Evolutionary conservation across 2,797 vertebrate species (phyloP).

Genomic region (Limosa lapponica): DNA sequence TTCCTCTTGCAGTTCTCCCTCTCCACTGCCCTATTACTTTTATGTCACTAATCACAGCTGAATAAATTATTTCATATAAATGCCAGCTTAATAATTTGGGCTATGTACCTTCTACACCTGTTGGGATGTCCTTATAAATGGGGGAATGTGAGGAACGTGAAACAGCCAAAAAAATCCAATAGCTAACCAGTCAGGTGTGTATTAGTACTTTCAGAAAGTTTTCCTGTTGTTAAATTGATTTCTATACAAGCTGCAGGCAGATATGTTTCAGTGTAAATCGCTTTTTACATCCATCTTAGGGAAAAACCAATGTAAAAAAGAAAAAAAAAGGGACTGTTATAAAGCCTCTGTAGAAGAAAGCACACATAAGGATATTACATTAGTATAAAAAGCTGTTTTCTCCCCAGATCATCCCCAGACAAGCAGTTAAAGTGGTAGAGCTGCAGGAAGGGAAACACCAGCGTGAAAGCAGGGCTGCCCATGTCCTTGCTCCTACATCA

Average conservation of each 20-base stretch:
- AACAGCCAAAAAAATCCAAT: neutral
- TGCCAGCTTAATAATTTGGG: neutral
- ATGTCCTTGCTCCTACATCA: neutral
- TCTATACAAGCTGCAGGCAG: neutral
- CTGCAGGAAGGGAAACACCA: neutral
- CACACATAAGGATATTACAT: neutral
- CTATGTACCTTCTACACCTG: no score
- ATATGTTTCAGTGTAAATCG: neutral
- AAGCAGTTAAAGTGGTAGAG: neutral
- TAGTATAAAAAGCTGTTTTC: neutral
- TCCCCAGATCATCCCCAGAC: neutral
- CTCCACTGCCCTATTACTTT: neutral
- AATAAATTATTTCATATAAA: neutral
- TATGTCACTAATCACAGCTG: neutral
- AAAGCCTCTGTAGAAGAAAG: neutral
- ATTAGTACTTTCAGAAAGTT: neutral
- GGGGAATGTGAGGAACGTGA: accelerated
- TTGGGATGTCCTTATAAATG: neutral
- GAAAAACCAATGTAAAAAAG: neutral
- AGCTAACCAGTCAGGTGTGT: neutral
- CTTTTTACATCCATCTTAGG: neutral
- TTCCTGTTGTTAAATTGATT: neutral
- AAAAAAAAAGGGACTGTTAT: neutral
- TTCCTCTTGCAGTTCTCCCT: neutral
- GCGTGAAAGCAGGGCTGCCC: neutral